These are phyloP conservation scores for Pseudomyrmex flavicornis DNA, from an alignment of 1,140 invertebrate genomes.

Conservation along the genomic window DNA sequence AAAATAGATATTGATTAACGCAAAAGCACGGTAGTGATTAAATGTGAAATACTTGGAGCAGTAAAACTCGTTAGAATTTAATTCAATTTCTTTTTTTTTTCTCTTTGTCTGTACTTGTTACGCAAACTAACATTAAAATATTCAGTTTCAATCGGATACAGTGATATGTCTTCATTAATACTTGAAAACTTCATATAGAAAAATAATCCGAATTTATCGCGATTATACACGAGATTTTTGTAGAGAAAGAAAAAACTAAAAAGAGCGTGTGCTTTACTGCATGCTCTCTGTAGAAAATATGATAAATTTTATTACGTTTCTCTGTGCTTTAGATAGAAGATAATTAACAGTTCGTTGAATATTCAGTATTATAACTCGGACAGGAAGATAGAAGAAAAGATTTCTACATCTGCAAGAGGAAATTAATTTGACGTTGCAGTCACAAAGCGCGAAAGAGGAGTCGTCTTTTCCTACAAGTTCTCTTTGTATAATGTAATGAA, in stretches of 20 bases:
- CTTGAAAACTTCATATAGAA: neutral
- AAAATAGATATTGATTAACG: conserved; percentile 9
- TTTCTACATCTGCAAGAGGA: neutral
- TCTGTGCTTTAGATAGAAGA: neutral
- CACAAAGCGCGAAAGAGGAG: neutral
- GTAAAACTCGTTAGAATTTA: conserved; percentile 43
- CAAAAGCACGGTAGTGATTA: conserved; percentile 11
- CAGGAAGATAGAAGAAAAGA: neutral
- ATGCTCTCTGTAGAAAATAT: neutral
- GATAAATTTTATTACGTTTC: neutral
- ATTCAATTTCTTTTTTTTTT: conserved; percentile 27
- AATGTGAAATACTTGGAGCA: conserved; percentile 19
- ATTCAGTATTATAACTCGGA: neutral
- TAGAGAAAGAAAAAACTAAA: neutral
- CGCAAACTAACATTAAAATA: conserved; percentile 23
- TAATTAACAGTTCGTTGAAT: conserved; percentile 28
- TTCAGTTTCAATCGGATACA: conserved; percentile 41
- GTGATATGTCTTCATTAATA: conserved; percentile 1
- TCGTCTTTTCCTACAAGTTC: neutral
- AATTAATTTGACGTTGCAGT: neutral
- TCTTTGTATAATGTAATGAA: conserved; percentile 7
- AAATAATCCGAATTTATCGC: neutral
- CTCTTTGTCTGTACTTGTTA: neutral
- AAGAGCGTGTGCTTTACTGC: neutral
- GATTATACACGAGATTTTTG: neutral